Conservation (phyloP, 1,140 invertebrate genomes). For the Drosophila sp. region DNA sequence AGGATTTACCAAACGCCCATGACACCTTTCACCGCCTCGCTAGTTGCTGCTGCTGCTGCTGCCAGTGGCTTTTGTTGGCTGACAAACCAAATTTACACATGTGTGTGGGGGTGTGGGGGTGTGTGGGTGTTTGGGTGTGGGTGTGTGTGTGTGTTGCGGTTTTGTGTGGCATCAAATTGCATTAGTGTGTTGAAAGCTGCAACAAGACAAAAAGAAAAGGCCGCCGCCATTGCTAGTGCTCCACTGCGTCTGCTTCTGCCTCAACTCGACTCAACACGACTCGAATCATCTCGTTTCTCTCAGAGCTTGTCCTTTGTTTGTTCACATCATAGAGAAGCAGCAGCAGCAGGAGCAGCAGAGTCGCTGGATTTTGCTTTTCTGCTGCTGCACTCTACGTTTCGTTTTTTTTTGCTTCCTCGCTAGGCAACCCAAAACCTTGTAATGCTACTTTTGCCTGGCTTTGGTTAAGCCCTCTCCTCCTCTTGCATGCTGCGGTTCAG, state of each 20-base stretch:
- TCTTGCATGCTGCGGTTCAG: slow-evolving; percentile 21
- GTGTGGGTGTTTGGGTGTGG: slow-evolving; percentile 3
- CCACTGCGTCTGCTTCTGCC: not conserved
- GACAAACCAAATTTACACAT: slow-evolving; percentile 13
- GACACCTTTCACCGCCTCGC: slow-evolving; percentile 3
- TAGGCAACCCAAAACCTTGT: slow-evolving; percentile 23
- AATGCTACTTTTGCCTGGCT: slow-evolving; percentile 53
- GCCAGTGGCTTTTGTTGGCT: slow-evolving; percentile 38
- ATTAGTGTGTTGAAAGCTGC: slow-evolving; percentile 70
- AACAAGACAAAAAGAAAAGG: slow-evolving; percentile 43
- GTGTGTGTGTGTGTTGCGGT: slow-evolving; percentile 51
- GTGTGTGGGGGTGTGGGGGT: not conserved
- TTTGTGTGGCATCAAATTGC: slow-evolving; percentile 76
- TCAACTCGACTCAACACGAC: not conserved
- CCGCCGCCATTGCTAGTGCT: not conserved
- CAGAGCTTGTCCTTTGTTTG: slow-evolving; percentile 59
- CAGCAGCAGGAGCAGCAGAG: slow-evolving; percentile 30
- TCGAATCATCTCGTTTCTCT: not conserved
- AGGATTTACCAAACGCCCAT: slow-evolving; percentile 50
- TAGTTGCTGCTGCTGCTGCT: not conserved
- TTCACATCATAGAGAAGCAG: slow-evolving; percentile 49
- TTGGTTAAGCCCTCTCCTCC: slow-evolving; percentile 55
- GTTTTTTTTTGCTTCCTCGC: slow-evolving; percentile 35
- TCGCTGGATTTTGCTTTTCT: slow-evolving; percentile 41
- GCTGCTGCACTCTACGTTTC: slow-evolving; percentile 44